Conservation (phyloP, 2,797 vertebrate genomes). For the Rhincodon typus region DNA sequence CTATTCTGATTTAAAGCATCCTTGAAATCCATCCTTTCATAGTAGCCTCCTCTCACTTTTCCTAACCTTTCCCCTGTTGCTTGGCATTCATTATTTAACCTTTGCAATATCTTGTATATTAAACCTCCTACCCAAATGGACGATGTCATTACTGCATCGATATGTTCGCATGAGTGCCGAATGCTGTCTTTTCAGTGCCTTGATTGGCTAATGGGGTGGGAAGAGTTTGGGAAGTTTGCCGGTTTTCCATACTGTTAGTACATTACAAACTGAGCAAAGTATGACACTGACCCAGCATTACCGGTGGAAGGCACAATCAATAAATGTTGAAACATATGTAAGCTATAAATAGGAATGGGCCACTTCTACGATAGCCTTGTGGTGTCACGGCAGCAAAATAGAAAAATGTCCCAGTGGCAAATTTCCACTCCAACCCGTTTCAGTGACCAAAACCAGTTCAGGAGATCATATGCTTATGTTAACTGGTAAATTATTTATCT, state of each 20-base stretch:
- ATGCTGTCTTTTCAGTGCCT: neutral
- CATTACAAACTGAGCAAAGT: neutral
- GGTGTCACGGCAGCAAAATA: neutral
- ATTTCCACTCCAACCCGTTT: neutral
- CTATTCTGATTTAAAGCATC: neutral
- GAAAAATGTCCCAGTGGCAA: neutral
- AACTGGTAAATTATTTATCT: neutral
- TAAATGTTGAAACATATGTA: neutral
- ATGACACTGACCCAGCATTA: neutral
- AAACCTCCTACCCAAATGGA: neutral
- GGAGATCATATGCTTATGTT: neutral
- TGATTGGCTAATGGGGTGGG: neutral
- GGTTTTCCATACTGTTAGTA: neutral
- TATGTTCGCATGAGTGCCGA: neutral
- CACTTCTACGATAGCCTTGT: neutral
- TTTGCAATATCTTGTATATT: neutral
- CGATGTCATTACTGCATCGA: neutral
- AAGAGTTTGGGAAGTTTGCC: neutral
- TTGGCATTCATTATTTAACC: neutral
- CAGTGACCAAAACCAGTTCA: neutral
- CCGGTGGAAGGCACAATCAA: neutral
- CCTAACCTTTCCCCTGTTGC: neutral
- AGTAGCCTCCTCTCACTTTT: neutral
- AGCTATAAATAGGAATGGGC: neutral
- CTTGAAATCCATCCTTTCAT: neutral